Base-by-base conservation (phyloP, 2,797 vertebrate genomes). In the Danio tinwini region DNA sequence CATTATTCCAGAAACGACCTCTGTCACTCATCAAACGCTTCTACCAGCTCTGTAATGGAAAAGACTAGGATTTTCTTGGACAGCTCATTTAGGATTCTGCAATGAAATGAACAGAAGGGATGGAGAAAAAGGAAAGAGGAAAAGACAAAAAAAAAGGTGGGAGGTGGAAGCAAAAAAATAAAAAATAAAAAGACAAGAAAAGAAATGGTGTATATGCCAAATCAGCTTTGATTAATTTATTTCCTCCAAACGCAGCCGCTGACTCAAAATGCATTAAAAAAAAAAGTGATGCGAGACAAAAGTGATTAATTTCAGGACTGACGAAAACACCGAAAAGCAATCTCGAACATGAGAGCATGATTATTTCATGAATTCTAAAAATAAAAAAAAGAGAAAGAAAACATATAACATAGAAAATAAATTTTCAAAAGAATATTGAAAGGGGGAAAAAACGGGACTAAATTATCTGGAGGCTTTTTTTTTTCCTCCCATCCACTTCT, bases 281-380 rank as follows among this genome's bases (percentile, higher is more conserved):
- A 83, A 85, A 81, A 82, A 13, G 74, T 89, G 88, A 90, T 89
- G 80, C 56, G 85, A 91, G 90, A 91, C 91, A 90, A 90, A 91
- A 92, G 86, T 90, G 88, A 93, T 93, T 92, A 93, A 92, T 92
- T 92, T 92, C 88, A 90, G 85, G 92, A 92, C 88, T 90, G 89
- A 85, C 45, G 80, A 88, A 81, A 90, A 91, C 88, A 86, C 87
- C 87, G 87, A 91, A 90, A 92, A 85, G 83, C 89, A 89, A 92
- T 89, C 86, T 89, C 13, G 85, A 88, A 83, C 83, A 87, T 68
- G 81, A 78, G 87, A 84, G 80, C 86, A 85, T 91, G 89, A 92
- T 93, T 88, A 92, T 92, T 91, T 92, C 71, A 88, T 91, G 88
- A 91, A 92, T 90, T 91, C 85, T 70, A 88, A 90, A 91, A 84